Conservation (phyloP, 1,140 invertebrate genomes). For the Asobara japonica region DNA sequence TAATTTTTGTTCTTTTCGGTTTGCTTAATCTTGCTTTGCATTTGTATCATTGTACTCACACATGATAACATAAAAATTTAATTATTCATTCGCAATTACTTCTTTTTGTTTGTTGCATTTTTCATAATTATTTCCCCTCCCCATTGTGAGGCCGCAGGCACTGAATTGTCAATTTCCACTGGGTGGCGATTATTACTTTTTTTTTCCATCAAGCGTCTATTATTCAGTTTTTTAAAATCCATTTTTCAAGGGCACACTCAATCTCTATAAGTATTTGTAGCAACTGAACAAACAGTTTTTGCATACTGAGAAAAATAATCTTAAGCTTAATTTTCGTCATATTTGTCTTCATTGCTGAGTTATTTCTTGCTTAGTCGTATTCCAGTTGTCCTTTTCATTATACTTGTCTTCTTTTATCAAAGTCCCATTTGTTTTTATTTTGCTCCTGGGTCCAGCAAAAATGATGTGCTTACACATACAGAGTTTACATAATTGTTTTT, state of each 20-base stretch:
- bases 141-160: constrained; percentile 30
- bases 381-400: not conserved
- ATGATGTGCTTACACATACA: not conserved
- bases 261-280: constrained; percentile 10
- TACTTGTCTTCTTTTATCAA: not conserved
- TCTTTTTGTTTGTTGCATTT: constrained; percentile 38
- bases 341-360: constrained; percentile 13
- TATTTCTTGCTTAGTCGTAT: constrained; percentile 1
- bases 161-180: constrained; percentile 34
- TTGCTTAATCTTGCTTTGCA: constrained; percentile 8
- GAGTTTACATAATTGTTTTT: constrained; percentile 23
- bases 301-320: constrained; percentile 15
- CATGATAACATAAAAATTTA: constrained; percentile 22
- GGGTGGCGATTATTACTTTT: not conserved
- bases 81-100: constrained; percentile 26
- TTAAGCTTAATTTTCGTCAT: constrained; percentile 2
- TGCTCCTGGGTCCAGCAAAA: not conserved
- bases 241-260: not conserved
- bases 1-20: not conserved
- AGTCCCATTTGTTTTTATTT: not conserved
- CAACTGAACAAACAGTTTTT: constrained; percentile 14
- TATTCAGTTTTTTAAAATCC: not conserved
- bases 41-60: constrained; percentile 6
- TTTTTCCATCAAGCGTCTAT: not conserved
- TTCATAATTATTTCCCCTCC: constrained; percentile 21